phyloP scores from a whole-genome alignment of 2,113 vertebrate species.

The Poecilia latipinna region DNA sequence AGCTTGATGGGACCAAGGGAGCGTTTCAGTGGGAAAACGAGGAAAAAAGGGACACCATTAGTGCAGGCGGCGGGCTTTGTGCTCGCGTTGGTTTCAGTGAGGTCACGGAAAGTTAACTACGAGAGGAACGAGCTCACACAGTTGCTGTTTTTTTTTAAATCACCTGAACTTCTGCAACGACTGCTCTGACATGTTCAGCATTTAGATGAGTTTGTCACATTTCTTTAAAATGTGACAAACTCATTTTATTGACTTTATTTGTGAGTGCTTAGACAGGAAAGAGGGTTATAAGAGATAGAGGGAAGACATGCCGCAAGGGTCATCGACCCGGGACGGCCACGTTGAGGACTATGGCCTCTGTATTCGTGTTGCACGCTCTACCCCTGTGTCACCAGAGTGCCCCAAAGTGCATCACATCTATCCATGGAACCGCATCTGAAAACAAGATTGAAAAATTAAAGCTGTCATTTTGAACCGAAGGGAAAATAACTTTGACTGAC shows the following conservation, averaged over 20 bases:
- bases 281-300: too few species aligned
- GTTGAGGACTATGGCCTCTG: too few species aligned
- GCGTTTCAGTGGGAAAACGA: conserved; percentile 1
- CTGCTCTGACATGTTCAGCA: not conserved
- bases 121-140: conserved; percentile 21
- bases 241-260: too few species aligned
- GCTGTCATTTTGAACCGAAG: not conserved
- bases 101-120: conserved; percentile 53
- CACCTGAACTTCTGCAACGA: not conserved
- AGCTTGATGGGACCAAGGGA: not conserved
- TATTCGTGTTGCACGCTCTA: too few species aligned
- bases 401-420: not conserved
- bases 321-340: too few species aligned
- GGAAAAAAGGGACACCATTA: conserved; percentile 40
- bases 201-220: not conserved
- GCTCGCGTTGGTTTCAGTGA: conserved; percentile 18
- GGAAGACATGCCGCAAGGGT: too few species aligned
- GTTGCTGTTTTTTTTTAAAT: not conserved
- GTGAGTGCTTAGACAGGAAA: too few species aligned
- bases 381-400: too few species aligned
- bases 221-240: too few species aligned
- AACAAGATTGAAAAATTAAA: not conserved
- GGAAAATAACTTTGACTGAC: too few species aligned
- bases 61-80: conserved; percentile 28
- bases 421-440: not conserved